Base-by-base conservation (phyloP, 2,888 invertebrate genomes). In the Drosophila leonis region DNA sequence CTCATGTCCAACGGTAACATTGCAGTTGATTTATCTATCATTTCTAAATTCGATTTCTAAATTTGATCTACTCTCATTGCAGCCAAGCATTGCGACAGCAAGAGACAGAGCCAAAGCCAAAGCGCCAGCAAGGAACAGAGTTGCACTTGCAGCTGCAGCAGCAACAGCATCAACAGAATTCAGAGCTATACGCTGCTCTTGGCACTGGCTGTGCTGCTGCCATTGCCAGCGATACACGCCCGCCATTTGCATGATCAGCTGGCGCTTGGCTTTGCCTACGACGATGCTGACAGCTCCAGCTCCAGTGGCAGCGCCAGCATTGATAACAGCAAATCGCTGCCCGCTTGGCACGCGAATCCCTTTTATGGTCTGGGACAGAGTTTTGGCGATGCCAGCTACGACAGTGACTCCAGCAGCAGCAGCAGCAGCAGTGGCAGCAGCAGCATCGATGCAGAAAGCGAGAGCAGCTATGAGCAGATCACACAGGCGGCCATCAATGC, bases 391-490 rank as follows among this genome's bases (percentile, higher is more conserved):
- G 77, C 77, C 76, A 81, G 78, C 74, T 31, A 49, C 31, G 48
- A 49, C 52, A 52, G 68, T 49, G 68, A 78, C 42, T 75, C 76
- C 64, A 74, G 65, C 62, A 73, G 60, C 46, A 49, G 67, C 67
- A 37, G 57, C 49, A 61, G 29, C 71, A 55, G 54, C 46, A 37
- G 20, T 46, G 10, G 13, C 55, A 41, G 44, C 63, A 37, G 33
- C 72, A 41, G 31, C 70, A 46, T 33, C 20, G 51, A 49, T 18
- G 31, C n/a, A 1, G 64, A 60, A 2, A 72, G 76, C 68, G 69
- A 76, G 41, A 72, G 55, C 70, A 78, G 78, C 68, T 78, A 77
- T 8, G 80, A 88, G 72, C 65, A 87, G 52, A 80, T 84, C 35
- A 63, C 65, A 39, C 65, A 78, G 62, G 82, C 79, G 1, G 83